Conservation (phyloP, 1,140 invertebrate genomes). For the Leguminivora glycinivorella region DNA sequence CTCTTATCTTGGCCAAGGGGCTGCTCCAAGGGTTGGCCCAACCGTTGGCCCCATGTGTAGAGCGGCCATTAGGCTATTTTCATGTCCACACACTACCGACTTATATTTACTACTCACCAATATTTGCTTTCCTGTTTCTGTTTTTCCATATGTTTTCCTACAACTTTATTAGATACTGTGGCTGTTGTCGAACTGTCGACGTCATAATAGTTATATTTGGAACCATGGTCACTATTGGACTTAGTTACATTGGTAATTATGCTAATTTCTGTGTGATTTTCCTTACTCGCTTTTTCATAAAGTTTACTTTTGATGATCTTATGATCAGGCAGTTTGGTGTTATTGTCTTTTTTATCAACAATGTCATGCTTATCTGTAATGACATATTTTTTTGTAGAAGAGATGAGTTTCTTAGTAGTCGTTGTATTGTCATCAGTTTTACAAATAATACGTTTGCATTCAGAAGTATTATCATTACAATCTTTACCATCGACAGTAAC, state of each 20-base stretch:
- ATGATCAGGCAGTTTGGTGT: background rate
- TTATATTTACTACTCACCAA: background rate
- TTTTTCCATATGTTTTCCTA: background rate
- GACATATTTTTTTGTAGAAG: background rate
- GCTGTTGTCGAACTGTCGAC: background rate
- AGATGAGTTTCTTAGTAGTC: background rate
- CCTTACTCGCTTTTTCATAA: background rate
- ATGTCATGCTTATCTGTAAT: background rate
- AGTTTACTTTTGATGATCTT: background rate
- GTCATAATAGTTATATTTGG: background rate
- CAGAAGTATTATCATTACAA: background rate
- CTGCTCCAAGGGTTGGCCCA: no score
- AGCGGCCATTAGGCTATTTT: no score
- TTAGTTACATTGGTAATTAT: background rate
- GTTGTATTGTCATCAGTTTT: background rate
- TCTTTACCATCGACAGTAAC: background rate
- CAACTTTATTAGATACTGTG: background rate
- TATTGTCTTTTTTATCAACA: background rate
- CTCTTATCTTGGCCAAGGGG: no score
- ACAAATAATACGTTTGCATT: background rate
- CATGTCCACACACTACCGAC: no score
- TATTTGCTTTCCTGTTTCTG: background rate
- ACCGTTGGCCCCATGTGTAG: no score
- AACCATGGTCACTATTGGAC: background rate
- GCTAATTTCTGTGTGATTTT: background rate